Evolutionary conservation across 2,888 invertebrate genomes (phyloP).

Genomic region (Sepiola atlantica): DNA sequence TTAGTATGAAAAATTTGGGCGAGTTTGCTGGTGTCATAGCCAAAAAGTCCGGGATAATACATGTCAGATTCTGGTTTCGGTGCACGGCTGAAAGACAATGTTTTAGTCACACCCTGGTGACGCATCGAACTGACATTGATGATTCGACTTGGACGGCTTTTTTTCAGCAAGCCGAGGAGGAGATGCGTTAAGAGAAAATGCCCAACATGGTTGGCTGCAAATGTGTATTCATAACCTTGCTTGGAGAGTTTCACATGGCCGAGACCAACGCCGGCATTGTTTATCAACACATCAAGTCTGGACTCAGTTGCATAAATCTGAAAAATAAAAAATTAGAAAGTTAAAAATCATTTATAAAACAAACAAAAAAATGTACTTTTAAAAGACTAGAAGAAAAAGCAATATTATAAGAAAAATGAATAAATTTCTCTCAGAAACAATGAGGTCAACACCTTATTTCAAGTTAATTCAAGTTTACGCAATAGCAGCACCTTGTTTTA

Average conservation of each 20-base stretch:
- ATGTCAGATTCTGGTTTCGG: background rate
- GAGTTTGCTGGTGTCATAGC: constrained; percentile 56
- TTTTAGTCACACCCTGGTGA: constrained; percentile 55
- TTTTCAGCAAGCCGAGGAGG: constrained; percentile 62
- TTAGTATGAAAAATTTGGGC: constrained; percentile 62
- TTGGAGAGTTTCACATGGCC: constrained; percentile 59
- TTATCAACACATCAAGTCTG: constrained; percentile 63
- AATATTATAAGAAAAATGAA: too few relatives aligned
- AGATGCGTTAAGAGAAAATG: constrained; percentile 68
- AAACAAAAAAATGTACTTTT: background rate
- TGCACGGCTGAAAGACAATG: background rate
- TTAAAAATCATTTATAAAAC: background rate
- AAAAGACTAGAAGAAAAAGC: too few relatives aligned
- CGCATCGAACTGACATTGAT: constrained; percentile 65
- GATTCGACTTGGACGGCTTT: constrained; percentile 61
- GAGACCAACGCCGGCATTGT: constrained; percentile 66
- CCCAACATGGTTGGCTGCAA: constrained; percentile 67
- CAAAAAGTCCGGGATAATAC: constrained; percentile 33
- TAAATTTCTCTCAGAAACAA: too few relatives aligned
- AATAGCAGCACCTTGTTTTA: too few relatives aligned
- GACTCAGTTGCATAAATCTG: constrained; percentile 57
- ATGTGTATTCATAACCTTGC: constrained; percentile 66
- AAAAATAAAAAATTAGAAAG: background rate
- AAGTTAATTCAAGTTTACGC: too few relatives aligned
- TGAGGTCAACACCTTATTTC: too few relatives aligned